phyloP scores from a whole-genome alignment of 2,888 invertebrate genomes.

The Eristalis tenax region DNA sequence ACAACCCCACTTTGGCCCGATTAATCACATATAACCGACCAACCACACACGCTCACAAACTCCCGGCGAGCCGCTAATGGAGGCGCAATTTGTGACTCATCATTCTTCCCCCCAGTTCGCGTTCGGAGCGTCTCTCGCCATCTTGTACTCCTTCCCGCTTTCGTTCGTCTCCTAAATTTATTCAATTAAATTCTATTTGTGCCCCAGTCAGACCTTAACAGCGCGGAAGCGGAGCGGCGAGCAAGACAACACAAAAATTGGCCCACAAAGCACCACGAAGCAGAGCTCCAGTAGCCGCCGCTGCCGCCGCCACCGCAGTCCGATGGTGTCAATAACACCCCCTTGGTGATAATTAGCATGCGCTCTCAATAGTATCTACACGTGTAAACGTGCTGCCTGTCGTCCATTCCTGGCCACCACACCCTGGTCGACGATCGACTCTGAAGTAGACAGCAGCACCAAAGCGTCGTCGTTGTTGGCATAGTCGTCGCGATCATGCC shows the following conservation, averaged over 20 bases:
- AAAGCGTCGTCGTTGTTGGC: not conserved
- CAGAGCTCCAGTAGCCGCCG: not conserved
- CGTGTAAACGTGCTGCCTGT: slow-evolving; percentile 63
- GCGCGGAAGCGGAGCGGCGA: not conserved
- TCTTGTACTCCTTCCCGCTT: not conserved
- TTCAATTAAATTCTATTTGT: slow-evolving; percentile 64
- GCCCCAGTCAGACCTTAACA: slow-evolving; percentile 30
- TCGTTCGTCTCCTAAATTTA: slow-evolving; percentile 38
- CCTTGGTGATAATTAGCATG: slow-evolving; percentile 65
- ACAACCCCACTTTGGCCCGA: slow-evolving; percentile 46
- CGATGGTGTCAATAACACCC: slow-evolving; percentile 69
- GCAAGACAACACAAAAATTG: slow-evolving; percentile 7
- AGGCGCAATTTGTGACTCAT: slow-evolving; percentile 50
- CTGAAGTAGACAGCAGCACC: slow-evolving; percentile 2
- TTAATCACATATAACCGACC: slow-evolving; percentile 33
- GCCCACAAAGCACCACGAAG: slow-evolving; percentile 37
- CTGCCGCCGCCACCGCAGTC: not conserved
- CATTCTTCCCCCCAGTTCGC: slow-evolving; percentile 24
- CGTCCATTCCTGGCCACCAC: slow-evolving; percentile 16
- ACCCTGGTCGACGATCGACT: slow-evolving; percentile 28
- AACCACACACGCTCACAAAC: not conserved
- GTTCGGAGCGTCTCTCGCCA: not conserved
- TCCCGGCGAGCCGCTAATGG: slow-evolving; percentile 1
- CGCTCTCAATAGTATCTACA: slow-evolving; percentile 51
- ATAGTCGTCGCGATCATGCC: not conserved